Evolutionary conservation across 1,140 invertebrate genomes (phyloP).

Genomic region (Dinothrombium tinctorium): DNA sequence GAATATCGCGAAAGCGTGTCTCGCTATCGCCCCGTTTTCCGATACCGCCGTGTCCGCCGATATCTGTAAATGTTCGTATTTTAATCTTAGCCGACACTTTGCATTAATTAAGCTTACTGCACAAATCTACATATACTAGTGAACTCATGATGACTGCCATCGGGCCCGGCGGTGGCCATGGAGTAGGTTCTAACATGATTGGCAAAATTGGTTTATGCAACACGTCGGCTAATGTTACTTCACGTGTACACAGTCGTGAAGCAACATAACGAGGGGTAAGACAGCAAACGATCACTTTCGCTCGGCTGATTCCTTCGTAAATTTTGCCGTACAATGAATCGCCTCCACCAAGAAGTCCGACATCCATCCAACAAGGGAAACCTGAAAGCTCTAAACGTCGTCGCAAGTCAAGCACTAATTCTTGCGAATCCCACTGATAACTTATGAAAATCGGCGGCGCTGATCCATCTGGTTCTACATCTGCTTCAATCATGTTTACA

Average conservation of each 20-base stretch:
- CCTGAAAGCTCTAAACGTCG: slow-evolving; percentile 22
- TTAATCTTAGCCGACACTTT: neutral
- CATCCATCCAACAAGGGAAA: slow-evolving; percentile 27
- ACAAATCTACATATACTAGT: slow-evolving; percentile 25
- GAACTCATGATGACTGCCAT: slow-evolving; percentile 24
- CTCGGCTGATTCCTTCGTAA: slow-evolving; percentile 22
- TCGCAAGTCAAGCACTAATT: slow-evolving; percentile 17
- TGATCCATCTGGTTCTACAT: slow-evolving; percentile 20
- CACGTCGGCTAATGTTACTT: slow-evolving; percentile 24
- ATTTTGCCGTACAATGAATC: slow-evolving; percentile 24
- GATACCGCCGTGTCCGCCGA: slow-evolving; percentile 26
- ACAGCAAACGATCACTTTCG: slow-evolving; percentile 20
- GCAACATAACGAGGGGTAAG: slow-evolving; percentile 24
- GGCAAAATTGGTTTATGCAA: slow-evolving; percentile 25
- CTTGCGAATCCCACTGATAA: slow-evolving; percentile 24
- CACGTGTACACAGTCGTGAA: slow-evolving; percentile 23
- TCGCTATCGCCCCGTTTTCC: slow-evolving; percentile 23
- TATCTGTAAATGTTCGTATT: slow-evolving; percentile 15
- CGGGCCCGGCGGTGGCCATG: slow-evolving; percentile 26
- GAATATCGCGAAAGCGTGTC: slow-evolving; percentile 23
- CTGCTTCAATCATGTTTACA: slow-evolving; percentile 20
- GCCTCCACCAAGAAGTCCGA: slow-evolving; percentile 25
- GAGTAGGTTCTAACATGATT: slow-evolving; percentile 20
- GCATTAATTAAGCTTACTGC: slow-evolving; percentile 16
- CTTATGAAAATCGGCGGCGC: slow-evolving; percentile 25